Base-by-base conservation (phyloP, 2,888 invertebrate species). In the Atherix ibis region DNA sequence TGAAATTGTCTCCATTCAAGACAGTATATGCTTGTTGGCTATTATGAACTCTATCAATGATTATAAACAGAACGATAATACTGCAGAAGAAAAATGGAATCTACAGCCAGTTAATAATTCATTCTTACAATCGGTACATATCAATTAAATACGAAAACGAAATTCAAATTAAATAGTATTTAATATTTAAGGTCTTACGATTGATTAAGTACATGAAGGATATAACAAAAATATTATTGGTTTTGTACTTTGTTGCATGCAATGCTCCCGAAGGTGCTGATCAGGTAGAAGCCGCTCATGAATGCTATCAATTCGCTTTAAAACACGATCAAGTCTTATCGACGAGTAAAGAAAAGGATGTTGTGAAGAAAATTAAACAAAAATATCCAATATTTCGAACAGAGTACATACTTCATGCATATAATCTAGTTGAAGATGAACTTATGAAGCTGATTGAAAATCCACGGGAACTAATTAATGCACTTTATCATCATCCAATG, bases 31-130 rank as follows among this genome's bases (percentile, higher is more conserved):
- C 36, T 57, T 57, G 53, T 50, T 54, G 2, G 60, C 61, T 1
- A 56, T 61, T 1, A 62, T 56, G 33, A 62, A 58, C 38, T 60
- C 57, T 3, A 54, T 60, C 31, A 45, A 46, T 3, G 57, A 62
- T 34, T 54, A 56, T 38, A 57, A 56, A 39, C 46, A 47, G 3
- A 48, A 49, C n/a, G 49, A 43, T 32, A 51, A 56, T 26, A 18
- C 25, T 13, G 35, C 37, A 9, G 14, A 28, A 5, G 57, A 60
- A 33, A 43, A 44, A 3, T 62, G 59, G 59, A 50, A 56, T 36
- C 38, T 60, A 19, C 52, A 54, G 33, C 62, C 62, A 2, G 52
- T 52, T n/a, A 61, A 61, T 40, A 62, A 62, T 48, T 56, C 57
- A 9, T 61, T 62, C 27, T 46, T 62, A 3, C 56, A 61, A 48